Conservation (phyloP, 2,113 vertebrate species). For the Pteruthius melanotis region DNA sequence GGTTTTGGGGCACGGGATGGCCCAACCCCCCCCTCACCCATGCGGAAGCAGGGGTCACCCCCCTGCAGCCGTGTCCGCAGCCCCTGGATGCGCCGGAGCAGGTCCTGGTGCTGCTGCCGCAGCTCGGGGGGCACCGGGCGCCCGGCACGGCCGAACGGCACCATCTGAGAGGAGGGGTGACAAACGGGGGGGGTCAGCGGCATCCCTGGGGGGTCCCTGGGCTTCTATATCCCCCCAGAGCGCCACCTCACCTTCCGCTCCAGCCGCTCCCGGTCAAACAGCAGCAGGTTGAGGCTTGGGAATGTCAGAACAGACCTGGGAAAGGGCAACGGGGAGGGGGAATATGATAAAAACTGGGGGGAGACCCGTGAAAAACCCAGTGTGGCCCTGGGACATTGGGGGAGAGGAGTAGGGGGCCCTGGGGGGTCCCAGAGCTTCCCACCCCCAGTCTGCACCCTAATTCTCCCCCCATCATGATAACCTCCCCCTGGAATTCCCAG, state of each 20-base stretch:
- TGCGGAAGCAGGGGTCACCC: neutral
- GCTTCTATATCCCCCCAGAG: neutral
- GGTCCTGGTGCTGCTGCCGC: neutral
- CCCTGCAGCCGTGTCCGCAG: neutral
- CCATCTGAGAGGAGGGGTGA: neutral
- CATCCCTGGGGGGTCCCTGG: rapidly evolving
- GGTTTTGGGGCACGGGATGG: no score
- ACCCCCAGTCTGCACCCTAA: neutral
- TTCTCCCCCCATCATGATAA: rapidly evolving
- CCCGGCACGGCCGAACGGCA: neutral
- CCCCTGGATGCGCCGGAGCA: neutral
- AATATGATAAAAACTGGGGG: rapidly evolving
- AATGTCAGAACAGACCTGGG: neutral
- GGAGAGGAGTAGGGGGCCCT: neutral
- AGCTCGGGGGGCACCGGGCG: neutral
- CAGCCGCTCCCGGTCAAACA: neutral
- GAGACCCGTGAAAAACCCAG: neutral
- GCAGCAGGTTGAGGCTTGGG: neutral
- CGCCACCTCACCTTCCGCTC: neutral
- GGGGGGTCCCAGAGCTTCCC: neutral
- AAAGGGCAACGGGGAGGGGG: no score
- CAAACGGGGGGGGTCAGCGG: neutral
- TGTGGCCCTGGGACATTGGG: neutral
- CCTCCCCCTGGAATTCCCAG: neutral
- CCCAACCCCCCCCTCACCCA: neutral